A percentile compares a stretch with the other conserved stretches of the same genome.
phyloP scores from a whole-genome alignment of 92 coral and sea anemone genomes.

The Blastomussa wellsi region DNA sequence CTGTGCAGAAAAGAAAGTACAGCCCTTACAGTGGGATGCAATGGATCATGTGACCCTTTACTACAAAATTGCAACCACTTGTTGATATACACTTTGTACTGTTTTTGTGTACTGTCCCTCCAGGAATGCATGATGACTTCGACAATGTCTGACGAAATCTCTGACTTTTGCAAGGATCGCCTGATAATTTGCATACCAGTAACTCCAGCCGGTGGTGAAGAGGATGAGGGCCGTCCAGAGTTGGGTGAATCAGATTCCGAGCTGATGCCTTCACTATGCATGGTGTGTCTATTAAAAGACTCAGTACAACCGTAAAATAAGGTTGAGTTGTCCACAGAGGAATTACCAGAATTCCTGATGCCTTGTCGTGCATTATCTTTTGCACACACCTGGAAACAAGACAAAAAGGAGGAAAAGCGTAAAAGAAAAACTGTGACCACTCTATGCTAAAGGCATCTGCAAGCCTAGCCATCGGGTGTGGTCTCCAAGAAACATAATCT shows the following conservation, averaged over 20 bases:
- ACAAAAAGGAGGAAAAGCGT: conserved; percentile 64
- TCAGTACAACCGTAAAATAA: conserved; percentile 35
- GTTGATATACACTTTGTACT: conserved; percentile 58
- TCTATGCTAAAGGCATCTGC: conserved; percentile 63
- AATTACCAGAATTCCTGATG: conserved; percentile 50
- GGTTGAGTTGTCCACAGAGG: conserved; percentile 47
- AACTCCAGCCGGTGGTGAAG: conserved; percentile 41
- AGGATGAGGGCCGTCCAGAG: conserved; percentile 46
- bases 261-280: conserved; percentile 21
- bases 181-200: conserved; percentile 69
- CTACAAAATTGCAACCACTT: conserved; percentile 61
- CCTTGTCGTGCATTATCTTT: conserved; percentile 46
- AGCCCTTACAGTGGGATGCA: conserved; percentile 60
- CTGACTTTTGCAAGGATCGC: conserved; percentile 49
- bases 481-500: conserved; percentile 56
- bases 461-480: conserved; percentile 49
- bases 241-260: conserved; percentile 51
- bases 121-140: conserved; percentile 64
- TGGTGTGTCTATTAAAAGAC: conserved; percentile 44
- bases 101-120: conserved; percentile 52
- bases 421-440: conserved; percentile 47
- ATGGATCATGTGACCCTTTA: conserved; percentile 47
- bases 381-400: conserved; percentile 53
- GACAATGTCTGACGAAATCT: conserved; percentile 49
- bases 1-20: conserved; percentile 40